phyloP scores from a whole-genome alignment of 2,113 vertebrate species.

The Scophthalmus maximus region DNA sequence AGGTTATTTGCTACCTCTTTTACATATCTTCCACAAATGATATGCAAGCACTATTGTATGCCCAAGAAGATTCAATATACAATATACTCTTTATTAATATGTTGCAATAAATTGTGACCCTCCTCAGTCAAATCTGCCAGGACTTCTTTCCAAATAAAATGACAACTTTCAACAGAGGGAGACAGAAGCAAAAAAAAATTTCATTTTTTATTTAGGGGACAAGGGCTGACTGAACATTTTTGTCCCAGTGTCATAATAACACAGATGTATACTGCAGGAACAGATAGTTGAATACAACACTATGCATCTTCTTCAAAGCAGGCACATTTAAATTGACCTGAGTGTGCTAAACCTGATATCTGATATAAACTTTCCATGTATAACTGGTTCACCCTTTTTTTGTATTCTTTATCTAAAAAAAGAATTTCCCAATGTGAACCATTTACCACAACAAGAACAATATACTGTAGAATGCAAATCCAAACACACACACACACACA shows the following conservation, averaged over 20 bases:
- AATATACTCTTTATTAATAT: background rate
- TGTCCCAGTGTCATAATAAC: slow-evolving; percentile 1
- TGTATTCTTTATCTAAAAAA: too few species aligned
- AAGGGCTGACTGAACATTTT: slow-evolving; percentile 34
- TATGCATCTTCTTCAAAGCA: background rate
- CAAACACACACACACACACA: too few species aligned
- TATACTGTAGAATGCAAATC: too few species aligned
- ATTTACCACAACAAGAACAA: too few species aligned
- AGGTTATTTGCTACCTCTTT: too few species aligned
- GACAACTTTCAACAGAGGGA: slow-evolving; percentile 4
- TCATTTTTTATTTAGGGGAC: too few species aligned
- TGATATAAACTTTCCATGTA: background rate
- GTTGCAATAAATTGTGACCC: background rate
- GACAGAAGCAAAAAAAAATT: slow-evolving; percentile 1
- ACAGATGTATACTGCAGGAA: background rate
- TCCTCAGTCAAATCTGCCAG: background rate
- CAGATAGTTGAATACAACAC: background rate
- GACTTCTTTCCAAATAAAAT: background rate
- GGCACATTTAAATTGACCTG: background rate
- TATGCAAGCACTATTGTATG: background rate
- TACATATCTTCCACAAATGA: background rate
- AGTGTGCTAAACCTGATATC: background rate
- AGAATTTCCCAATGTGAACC: too few species aligned
- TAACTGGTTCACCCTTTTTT: background rate
- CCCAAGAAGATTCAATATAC: background rate